Evolutionary conservation across 1,140 invertebrate genomes (phyloP), one percentile per base, ranked within the genome.

Genomic region (Drosophila takahashii): DNA sequence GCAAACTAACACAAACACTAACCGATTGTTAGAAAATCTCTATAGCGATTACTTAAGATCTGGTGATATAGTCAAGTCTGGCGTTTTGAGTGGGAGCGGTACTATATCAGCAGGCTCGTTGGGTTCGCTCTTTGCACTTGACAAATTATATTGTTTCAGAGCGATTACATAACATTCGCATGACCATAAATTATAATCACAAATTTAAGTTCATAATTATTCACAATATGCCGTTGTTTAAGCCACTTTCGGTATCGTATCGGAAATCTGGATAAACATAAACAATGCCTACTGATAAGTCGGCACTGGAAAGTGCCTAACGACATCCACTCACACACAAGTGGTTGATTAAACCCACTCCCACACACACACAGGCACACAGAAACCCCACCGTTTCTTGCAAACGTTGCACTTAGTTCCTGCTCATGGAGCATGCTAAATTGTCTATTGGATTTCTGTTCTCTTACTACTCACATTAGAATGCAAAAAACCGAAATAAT

Each of bases 271-370:
- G 70, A 79, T 71, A 76, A 76, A 86, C 84, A 87, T 86, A 86
- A 86, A 83, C 83, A 87, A 87, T 60, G 47, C 47, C 76, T 60
- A 11, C 47, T 79, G 84, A 86, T 87, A 86, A 78, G 60, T 71
- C 53, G 73, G 61, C 26, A 41, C 44, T 81, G 74, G 62, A 86
- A 71, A 47, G 18, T 41, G 27, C 37, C 27, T 57, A 42, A 27
- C 74, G 34, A 56, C 18, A 56, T 42, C 51, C 50, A 69, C 16
- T 60, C 26, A 45, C 36, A 60, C 34, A 64, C 41, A 45, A 37
- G 22, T n/a, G 32, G 8, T 22, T 13, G 45, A 61, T 42, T 48
- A 32, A 58, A 47, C 69, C 36, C 47, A 36, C 22, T 26, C n/a
- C 16, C 61, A 13, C 16, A 13, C 16, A 44, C 37, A 22, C 27